Base-by-base conservation (phyloP, 2,797 vertebrate genomes). In the Phrynocephalus forsythii region DNA sequence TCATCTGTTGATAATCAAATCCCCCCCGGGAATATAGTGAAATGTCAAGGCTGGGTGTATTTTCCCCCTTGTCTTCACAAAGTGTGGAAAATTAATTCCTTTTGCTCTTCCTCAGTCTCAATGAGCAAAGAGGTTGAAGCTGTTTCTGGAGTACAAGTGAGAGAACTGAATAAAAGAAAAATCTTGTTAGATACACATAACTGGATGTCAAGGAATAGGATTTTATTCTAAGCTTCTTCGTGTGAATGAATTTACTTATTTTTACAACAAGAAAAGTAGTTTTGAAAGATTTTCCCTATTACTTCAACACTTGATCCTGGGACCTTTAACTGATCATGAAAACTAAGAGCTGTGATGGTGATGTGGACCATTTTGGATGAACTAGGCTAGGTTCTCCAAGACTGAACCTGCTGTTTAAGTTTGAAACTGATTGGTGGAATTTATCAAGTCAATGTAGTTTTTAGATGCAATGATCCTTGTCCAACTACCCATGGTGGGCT, bases 1-100 rank as follows among this genome's bases (percentile, higher is more conserved):
- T 92, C 67, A 63, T 85, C 90, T 93, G 73, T 88, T 92, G 85
- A 94, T 89, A 91, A 85, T 91, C 38, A 87, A 90, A 85, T 50
- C 82, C 85, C 44, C 44, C 50, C 38, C 84, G 66, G 30, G 85
- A 87, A 90, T 30, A 68, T 66, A 66, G 8, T 1, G 30, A 67
- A 63, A 81, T 77, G 73, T 22, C 63, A 89, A 90, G 76, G 10
- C 84, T 85, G 4, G 85, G 79, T 13, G 66, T 82, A 81, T 82
- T 87, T 91, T 80, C 10, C 79, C 1, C 60, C 72, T 82, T 26
- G 72, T 1, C 72, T 85, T 88, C 50, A 68, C 30, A 84, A 68
- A 86, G 77, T 79, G 87, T 85, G 78, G 66, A 52, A 89, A 83
- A 89, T 90, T 88, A 78, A 84, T 66, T 84, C 79, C 87, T 89